Percentiles rank a stretch among this genome's conserved stretches.
Conservation (phyloP, 2,113 vertebrate species). For the Jacana jacana region DNA sequence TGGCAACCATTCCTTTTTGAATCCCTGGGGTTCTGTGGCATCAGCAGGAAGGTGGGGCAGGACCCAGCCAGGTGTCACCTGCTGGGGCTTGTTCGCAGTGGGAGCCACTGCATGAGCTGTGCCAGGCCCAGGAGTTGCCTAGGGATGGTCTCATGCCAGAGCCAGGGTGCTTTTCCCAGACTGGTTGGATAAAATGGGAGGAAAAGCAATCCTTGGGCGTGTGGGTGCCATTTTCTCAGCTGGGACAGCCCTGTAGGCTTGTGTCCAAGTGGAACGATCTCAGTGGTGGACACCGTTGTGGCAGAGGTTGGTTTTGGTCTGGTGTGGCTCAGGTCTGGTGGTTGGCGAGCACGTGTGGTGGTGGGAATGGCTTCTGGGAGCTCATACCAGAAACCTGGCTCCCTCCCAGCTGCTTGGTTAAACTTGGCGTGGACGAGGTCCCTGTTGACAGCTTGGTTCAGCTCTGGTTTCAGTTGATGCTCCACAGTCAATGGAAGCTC, state of each 20-base stretch:
- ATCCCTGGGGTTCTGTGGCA: not conserved
- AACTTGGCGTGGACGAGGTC: not conserved
- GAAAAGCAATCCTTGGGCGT: accelerated
- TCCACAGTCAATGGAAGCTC: not conserved
- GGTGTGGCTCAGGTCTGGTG: not conserved
- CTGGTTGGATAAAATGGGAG: not conserved
- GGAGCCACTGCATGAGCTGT: accelerated
- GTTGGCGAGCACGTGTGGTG: accelerated
- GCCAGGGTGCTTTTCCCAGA: not conserved
- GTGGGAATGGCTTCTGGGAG: not conserved
- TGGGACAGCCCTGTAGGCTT: not conserved
- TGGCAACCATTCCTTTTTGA: not conserved
- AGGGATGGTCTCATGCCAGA: not conserved
- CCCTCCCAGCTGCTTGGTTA: not conserved
- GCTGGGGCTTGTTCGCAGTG: not conserved
- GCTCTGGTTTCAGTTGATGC: not conserved
- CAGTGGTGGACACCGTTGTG: accelerated
- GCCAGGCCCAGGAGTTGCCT: not conserved
- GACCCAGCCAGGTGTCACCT: not conserved
- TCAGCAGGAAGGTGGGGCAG: not conserved
- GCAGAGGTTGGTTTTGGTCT: not conserved
- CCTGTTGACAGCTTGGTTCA: accelerated
- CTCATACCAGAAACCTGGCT: not conserved
- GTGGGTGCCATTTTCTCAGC: not conserved
- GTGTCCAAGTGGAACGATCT: not conserved